A percentile compares a stretch with the other conserved stretches of the same genome.
Evolutionary conservation across 2,113 vertebrate genomes (phyloP).

Genomic region (Cyprinodon tularosa): DNA sequence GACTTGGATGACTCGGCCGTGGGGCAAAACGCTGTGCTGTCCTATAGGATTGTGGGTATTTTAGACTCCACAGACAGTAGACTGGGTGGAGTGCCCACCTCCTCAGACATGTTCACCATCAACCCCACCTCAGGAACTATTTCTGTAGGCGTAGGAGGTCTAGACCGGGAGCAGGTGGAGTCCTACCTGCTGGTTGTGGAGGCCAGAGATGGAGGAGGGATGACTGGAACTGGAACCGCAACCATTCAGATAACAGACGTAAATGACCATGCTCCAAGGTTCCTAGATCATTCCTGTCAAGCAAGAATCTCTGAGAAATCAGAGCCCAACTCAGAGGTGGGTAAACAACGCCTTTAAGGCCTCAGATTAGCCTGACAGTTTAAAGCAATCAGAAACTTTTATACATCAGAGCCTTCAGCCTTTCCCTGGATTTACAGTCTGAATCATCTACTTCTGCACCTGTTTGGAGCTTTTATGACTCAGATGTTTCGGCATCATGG

Average conservation of each 20-base stretch:
- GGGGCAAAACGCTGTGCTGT: constrained; percentile 86
- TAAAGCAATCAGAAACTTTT: background rate
- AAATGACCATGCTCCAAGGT: constrained; percentile 86
- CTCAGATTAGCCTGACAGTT: background rate
- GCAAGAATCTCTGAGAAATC: constrained; percentile 81
- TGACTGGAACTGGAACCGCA: constrained; percentile 85
- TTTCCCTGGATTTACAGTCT: background rate
- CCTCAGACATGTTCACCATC: constrained; percentile 83
- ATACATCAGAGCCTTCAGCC: background rate
- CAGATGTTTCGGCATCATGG: background rate
- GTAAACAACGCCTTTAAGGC: constrained; percentile 1
- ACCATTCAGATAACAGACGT: constrained; percentile 83
- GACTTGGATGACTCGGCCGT: constrained; percentile 87
- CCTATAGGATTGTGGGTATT: constrained; percentile 83
- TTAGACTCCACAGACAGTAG: constrained; percentile 64
- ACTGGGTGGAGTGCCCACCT: constrained; percentile 49
- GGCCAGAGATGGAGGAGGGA: constrained; percentile 87
- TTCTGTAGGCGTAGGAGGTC: constrained; percentile 72
- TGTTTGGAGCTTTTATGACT: background rate
- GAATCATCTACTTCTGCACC: background rate
- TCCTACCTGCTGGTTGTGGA: constrained; percentile 85
- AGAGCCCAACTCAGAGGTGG: constrained; percentile 79
- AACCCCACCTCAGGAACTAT: constrained; percentile 83
- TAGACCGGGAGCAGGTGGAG: constrained; percentile 86
- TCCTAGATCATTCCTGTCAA: constrained; percentile 79